Conservation (phyloP, 1,140 invertebrate species). For the Diorhabda carinulata region DNA sequence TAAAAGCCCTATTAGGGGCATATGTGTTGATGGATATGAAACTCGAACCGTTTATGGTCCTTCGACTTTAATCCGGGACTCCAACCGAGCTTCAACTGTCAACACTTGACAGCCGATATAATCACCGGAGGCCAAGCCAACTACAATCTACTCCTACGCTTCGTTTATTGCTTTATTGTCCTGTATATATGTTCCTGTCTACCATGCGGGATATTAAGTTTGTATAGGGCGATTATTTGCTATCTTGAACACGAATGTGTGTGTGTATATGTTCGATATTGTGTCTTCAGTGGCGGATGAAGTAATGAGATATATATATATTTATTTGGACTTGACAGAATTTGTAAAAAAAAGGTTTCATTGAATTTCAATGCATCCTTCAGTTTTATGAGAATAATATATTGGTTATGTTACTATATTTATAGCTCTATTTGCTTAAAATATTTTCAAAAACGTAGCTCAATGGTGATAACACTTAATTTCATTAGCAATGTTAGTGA, state of each 20-base stretch:
- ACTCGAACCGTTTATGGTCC: slow-evolving; percentile 25
- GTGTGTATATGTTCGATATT: no score
- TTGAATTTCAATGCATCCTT: no score
- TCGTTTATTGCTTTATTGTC: slow-evolving; percentile 30
- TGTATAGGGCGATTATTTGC: slow-evolving; percentile 14
- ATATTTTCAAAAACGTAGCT: no score
- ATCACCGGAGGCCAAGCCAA: slow-evolving; percentile 26
- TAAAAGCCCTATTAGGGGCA: slow-evolving; percentile 9
- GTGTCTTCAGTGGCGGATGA: no score
- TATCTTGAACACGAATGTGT: slow-evolving; percentile 8
- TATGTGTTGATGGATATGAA: slow-evolving; percentile 30
- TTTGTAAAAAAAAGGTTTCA: no score
- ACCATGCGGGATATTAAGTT: slow-evolving; percentile 25
- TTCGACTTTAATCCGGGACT: slow-evolving; percentile 27
- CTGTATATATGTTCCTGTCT: slow-evolving; percentile 27
- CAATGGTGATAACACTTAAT: no score
- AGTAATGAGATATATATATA: no score
- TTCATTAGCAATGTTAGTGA: no score
- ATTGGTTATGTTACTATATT: no score
- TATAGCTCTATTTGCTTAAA: no score
- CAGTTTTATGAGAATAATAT: no score
- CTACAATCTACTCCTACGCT: slow-evolving; percentile 28
- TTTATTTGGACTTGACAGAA: no score
- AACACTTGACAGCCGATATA: slow-evolving; percentile 36
- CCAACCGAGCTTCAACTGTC: slow-evolving; percentile 32